phyloP scores from a whole-genome alignment of 2,113 vertebrate genomes.

The Azemiops feae region DNA sequence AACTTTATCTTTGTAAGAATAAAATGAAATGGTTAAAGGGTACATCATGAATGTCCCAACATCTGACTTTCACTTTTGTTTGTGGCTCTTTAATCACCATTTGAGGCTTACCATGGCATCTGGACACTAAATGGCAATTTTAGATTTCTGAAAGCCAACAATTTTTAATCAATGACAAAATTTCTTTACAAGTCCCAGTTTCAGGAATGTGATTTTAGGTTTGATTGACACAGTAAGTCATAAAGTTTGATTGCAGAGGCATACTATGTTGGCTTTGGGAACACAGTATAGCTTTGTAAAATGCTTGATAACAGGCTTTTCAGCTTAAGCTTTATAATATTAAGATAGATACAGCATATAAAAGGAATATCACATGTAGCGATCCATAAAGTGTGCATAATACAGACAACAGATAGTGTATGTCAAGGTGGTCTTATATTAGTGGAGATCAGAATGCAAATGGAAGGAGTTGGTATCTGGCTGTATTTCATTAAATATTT shows the following conservation, averaged over 20 bases:
- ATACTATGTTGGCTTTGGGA: neutral
- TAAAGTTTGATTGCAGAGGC: neutral
- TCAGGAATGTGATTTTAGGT: neutral
- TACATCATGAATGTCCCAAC: neutral
- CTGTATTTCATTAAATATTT: neutral
- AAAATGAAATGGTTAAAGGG: neutral
- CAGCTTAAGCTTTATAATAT: neutral
- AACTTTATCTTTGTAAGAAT: neutral
- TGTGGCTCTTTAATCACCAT: neutral
- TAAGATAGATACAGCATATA: neutral
- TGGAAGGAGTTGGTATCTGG: neutral
- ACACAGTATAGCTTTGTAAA: neutral
- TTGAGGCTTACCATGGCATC: neutral
- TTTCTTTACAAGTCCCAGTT: neutral
- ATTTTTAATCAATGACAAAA: neutral
- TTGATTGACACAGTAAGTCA: neutral
- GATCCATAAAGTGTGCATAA: neutral
- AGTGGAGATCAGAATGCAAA: neutral
- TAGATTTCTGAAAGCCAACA: neutral
- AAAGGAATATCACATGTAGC: neutral
- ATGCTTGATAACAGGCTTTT: neutral
- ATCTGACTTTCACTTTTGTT: neutral
- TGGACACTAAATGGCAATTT: neutral
- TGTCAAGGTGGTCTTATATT: neutral
- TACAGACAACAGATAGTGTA: neutral